These are phyloP conservation scores for Bubo bubo DNA, from an alignment of 2,113 vertebrate genomes.

Conservation along the genomic window DNA sequence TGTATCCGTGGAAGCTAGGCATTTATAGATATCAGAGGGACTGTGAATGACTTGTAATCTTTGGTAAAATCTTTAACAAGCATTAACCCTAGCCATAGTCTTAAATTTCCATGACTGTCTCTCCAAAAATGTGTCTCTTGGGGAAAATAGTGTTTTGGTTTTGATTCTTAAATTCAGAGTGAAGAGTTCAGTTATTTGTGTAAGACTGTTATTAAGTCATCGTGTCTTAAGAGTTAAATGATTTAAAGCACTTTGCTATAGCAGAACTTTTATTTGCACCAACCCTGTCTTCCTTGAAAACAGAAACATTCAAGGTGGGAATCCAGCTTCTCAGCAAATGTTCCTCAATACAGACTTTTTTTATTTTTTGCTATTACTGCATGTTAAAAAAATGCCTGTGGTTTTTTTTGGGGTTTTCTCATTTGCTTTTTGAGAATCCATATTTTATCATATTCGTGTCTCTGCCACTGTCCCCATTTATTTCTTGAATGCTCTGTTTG, in stretches of 20 bases:
- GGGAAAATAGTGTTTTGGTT: not conserved
- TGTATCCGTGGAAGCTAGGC: not conserved
- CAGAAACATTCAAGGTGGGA: slow-evolving; percentile 25
- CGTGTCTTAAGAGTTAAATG: not conserved
- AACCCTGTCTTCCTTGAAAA: not conserved
- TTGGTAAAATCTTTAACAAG: slow-evolving; percentile 22
- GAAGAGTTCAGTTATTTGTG: slow-evolving; percentile 30
- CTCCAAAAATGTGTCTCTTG: not conserved
- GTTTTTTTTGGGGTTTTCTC: not conserved
- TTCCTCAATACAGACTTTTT: not conserved
- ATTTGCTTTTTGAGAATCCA: not conserved
- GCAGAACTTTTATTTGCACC: not conserved
- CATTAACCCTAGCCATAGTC: not conserved
- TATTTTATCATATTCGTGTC: not conserved
- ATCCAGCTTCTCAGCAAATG: slow-evolving; percentile 32
- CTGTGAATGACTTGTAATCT: not conserved
- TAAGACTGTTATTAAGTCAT: slow-evolving; percentile 20
- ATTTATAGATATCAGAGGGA: slow-evolving; percentile 19
- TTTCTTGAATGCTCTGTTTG: slow-evolving; percentile 46
- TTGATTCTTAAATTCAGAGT: slow-evolving; percentile 10
- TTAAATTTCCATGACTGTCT: slow-evolving; percentile 24
- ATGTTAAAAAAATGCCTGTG: not conserved
- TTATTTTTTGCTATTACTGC: not conserved
- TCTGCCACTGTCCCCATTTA: not conserved
- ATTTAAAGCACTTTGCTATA: not conserved